A percentile compares a stretch with the other conserved stretches of the same genome.
Evolutionary conservation across 2,113 vertebrate genomes (phyloP).

Genomic region (Malurus alboscapulatus): DNA sequence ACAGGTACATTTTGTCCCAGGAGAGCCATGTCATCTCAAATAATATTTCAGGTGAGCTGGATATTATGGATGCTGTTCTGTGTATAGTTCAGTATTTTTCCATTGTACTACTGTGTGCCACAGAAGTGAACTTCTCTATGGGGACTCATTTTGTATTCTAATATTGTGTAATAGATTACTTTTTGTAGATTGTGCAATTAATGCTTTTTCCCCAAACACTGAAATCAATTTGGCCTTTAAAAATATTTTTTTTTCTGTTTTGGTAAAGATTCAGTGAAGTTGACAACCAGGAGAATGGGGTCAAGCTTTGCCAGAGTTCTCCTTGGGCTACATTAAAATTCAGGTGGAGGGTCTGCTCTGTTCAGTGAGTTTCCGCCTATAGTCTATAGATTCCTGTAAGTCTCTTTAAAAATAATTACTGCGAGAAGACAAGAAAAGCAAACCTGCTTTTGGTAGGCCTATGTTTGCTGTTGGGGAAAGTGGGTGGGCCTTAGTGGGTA

Average conservation of each 20-base stretch:
- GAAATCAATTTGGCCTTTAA: background rate
- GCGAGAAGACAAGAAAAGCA: background rate
- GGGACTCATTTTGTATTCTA: background rate
- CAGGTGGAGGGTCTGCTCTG: background rate
- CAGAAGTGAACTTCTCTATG: background rate
- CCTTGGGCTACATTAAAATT: background rate
- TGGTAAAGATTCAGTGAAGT: background rate
- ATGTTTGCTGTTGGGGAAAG: rapidly evolving
- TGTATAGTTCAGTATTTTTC: background rate
- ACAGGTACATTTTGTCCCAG: background rate
- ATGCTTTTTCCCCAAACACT: background rate
- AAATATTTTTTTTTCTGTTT: background rate
- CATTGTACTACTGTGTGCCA: background rate
- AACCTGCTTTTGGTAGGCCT: background rate
- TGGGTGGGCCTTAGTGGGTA: background rate
- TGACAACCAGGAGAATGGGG: background rate
- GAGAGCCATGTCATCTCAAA: background rate
- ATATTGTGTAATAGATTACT: background rate
- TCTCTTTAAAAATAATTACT: background rate
- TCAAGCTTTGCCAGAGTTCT: background rate
- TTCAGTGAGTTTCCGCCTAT: background rate
- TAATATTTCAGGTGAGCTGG: background rate
- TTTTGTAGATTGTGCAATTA: background rate
- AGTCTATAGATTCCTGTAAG: background rate
- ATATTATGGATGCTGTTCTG: background rate